phyloP scores from a whole-genome alignment of 2,797 vertebrate genomes.

The Xenopus petersii region DNA sequence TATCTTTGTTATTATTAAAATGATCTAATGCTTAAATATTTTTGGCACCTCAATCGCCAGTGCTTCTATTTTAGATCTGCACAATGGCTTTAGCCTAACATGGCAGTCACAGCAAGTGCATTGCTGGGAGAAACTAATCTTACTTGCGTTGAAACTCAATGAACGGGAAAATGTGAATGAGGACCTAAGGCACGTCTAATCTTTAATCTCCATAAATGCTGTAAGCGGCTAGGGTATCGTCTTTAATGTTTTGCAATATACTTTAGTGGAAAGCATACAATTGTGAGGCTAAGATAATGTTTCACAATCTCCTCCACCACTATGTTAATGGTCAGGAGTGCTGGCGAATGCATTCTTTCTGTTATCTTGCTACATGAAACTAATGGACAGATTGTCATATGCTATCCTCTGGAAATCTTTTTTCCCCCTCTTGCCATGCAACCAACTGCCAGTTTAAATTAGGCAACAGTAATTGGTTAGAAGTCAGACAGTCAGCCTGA shows the following conservation, averaged over 20 bases:
- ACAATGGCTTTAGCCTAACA: conserved; percentile 60
- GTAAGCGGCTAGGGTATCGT: conserved; percentile 47
- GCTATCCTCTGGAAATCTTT: conserved; percentile 47
- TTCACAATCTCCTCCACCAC: conserved; percentile 49
- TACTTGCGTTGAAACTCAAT: conserved; percentile 58
- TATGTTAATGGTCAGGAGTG: conserved; percentile 51
- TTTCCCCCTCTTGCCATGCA: conserved; percentile 21
- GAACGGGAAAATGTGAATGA: conserved; percentile 51
- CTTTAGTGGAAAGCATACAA: conserved; percentile 55
- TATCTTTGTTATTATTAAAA: too few species aligned
- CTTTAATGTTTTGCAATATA: conserved; percentile 62
- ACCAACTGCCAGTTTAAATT: conserved; percentile 58
- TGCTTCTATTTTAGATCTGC: conserved; percentile 56
- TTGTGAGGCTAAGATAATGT: conserved; percentile 58
- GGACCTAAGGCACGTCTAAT: conserved; percentile 55
- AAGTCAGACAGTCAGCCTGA: conserved; percentile 17
- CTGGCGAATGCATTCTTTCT: conserved; percentile 37
- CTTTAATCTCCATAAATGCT: conserved; percentile 56
- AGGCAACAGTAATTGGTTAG: conserved; percentile 48
- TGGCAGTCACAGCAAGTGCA: conserved; percentile 63
- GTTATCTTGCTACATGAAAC: neutral
- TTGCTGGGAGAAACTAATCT: conserved; percentile 58
- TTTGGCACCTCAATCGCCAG: conserved; percentile 56
- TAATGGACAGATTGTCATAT: conserved; percentile 35
- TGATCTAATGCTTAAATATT: conserved; percentile 47